phyloP scores from a whole-genome alignment of 37 sponge, comb jelly and placozoan genomes.

The Hexactinellida sp. region DNA sequence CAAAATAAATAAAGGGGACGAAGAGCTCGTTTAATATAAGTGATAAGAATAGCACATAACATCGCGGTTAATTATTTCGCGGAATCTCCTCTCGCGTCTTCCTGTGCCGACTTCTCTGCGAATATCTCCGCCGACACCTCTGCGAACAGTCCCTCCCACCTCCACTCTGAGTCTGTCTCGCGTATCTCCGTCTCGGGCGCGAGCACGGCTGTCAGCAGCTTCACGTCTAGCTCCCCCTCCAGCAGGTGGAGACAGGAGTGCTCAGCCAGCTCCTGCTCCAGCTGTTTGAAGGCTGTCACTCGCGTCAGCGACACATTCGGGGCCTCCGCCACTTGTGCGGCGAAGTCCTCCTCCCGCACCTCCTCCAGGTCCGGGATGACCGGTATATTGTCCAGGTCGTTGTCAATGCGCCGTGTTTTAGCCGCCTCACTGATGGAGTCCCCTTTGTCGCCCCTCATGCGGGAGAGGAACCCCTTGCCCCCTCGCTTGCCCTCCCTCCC shows the following conservation, averaged over 20 bases:
- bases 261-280: slow-evolving; percentile 39
- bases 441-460: background rate
- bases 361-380: slow-evolving; percentile 61
- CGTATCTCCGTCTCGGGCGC: slow-evolving; percentile 44
- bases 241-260: slow-evolving; percentile 47
- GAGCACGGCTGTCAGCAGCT: slow-evolving; percentile 36
- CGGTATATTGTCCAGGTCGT: slow-evolving; percentile 20
- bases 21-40: too few species aligned
- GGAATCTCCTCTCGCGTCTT: background rate
- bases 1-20: too few species aligned
- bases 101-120: background rate
- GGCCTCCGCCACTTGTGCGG: slow-evolving; percentile 41
- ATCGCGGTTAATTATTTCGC: background rate
- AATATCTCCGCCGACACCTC: background rate
- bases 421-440: background rate
- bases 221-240: slow-evolving; percentile 53
- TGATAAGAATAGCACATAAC: background rate
- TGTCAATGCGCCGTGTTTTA: background rate
- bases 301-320: slow-evolving; percentile 38
- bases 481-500: background rate
- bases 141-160: background rate
- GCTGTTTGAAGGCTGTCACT: slow-evolving; percentile 56
- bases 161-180: slow-evolving; percentile 27
- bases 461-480: slow-evolving; percentile 7
- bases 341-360: slow-evolving; percentile 41